Conservation (phyloP, 2,888 invertebrate genomes). For the Ditylenchus weischeri region DNA sequence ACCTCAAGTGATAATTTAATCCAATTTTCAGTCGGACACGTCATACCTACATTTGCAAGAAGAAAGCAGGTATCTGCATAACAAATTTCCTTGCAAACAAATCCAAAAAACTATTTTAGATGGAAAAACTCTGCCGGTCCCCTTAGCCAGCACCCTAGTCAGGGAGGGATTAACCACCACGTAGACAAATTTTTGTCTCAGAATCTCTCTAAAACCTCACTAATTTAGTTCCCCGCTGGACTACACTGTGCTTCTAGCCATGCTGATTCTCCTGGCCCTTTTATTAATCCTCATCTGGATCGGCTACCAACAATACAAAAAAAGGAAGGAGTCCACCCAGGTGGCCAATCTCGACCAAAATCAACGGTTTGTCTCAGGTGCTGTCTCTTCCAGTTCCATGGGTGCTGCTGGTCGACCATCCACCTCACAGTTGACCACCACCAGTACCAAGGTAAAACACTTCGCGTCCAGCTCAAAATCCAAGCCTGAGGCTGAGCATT, state of each 20-base stretch:
- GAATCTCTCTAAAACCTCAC: too few relatives aligned
- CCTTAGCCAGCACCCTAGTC: constrained; percentile 22
- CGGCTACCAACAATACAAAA: constrained; percentile 31
- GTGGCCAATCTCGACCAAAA: constrained; percentile 26
- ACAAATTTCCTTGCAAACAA: neutral
- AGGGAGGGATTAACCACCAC: constrained; percentile 29
- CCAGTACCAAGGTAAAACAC: neutral
- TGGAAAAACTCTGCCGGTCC: constrained; percentile 27
- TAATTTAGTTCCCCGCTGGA: constrained; percentile 15
- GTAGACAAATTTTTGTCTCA: too few relatives aligned
- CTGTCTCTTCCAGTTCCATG: neutral
- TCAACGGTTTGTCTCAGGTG: constrained; percentile 17
- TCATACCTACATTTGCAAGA: constrained; percentile 32
- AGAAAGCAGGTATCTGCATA: constrained; percentile 17
- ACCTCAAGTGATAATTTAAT: too few relatives aligned
- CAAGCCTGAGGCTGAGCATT: neutral
- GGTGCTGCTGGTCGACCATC: neutral
- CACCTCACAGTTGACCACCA: constrained; percentile 3
- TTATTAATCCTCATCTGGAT: constrained; percentile 28
- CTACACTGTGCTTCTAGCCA: constrained; percentile 28
- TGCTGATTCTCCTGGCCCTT: constrained; percentile 23
- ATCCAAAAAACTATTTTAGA: constrained; percentile 16
- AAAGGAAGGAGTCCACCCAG: constrained; percentile 1
- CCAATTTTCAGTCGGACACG: constrained; percentile 11
- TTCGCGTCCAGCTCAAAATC: neutral